Evolutionary conservation across 2,888 invertebrate species (phyloP).

Genomic region (Netelia virgata): DNA sequence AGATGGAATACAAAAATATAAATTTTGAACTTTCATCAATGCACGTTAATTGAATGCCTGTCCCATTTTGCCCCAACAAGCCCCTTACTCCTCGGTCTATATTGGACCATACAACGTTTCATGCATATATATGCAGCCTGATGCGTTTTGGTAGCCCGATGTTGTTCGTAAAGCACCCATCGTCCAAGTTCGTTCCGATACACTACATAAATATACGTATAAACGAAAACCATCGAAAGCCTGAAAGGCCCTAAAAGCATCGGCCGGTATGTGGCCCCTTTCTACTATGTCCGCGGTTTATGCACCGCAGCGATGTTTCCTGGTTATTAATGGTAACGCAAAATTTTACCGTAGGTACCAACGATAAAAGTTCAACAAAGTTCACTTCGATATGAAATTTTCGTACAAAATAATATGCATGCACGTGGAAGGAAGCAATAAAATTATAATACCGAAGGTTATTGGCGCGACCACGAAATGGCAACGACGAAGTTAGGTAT

Average conservation of each 20-base stretch:
- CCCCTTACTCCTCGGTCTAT: background rate
- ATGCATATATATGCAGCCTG: background rate
- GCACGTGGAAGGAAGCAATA: background rate
- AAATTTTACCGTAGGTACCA: slow-evolving; percentile 51
- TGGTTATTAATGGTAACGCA: slow-evolving; percentile 55
- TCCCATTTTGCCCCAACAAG: background rate
- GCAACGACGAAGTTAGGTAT: too few species aligned
- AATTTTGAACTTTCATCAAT: background rate
- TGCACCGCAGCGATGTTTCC: slow-evolving; percentile 46
- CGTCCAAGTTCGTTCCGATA: slow-evolving; percentile 28
- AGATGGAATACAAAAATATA: background rate
- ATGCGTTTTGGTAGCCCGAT: background rate
- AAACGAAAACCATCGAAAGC: slow-evolving; percentile 37
- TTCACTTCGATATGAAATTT: slow-evolving; percentile 29
- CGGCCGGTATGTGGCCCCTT: slow-evolving; percentile 17
- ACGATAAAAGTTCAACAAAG: slow-evolving; percentile 26
- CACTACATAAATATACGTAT: slow-evolving; percentile 26
- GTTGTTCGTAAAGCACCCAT: slow-evolving; percentile 43
- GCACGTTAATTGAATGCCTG: background rate
- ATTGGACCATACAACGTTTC: background rate
- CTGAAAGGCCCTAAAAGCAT: slow-evolving; percentile 56
- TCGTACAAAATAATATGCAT: background rate
- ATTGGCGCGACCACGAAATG: too few species aligned
- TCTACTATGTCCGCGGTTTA: slow-evolving; percentile 39
- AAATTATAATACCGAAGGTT: background rate